Base-by-base conservation (phyloP, 2,888 invertebrate genomes). In the Bombylius major region DNA sequence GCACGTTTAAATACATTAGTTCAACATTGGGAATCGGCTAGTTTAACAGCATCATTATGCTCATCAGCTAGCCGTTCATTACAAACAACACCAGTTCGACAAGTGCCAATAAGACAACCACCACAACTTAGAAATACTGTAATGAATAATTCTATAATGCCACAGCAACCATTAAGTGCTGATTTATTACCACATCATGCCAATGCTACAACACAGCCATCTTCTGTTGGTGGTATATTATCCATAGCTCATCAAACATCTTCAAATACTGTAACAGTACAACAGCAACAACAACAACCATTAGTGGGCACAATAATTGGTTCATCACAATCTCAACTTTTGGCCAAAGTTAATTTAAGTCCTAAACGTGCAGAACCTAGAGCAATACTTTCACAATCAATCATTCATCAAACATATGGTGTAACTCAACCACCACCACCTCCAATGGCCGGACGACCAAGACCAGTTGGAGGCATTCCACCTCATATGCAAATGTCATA, bases 1-100 rank as follows among this genome's bases (percentile, higher is more conserved):
- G 84, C 84, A 56, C 79, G 86, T 55, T 77, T 86, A 58, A 79
- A 79, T 62, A 77, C 80, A 14, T 75, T 89, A 47, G 78, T 89
- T 59, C 83, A 84, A 60, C 83, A 86, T 67, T 89, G 89, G 89
- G 84, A 86, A 64, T 81, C 85, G 44, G 82, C 86, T 5, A 87
- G 86, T 58, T 73, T 79, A 57, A 75, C 76, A 55, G 71, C 75
- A 57, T 75, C 75, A 55, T 69, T 73, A 59, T 79, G 79, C 61
- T 74, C 74, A 64, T 75, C 78, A 50, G 76, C 78, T 53, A 78
- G 78, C 61, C 74, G 79, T 50, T 79, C 79, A 42, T 67, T 78
- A 57, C 78, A 78, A 62, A 72, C 75, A 57, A 79, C 79, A 60
- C 79, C 79, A 46, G 75, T 76, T 59, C 69, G 76, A 44, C 73